Evolutionary conservation across 2,888 invertebrate species (phyloP).

Genomic region (Caprella mutica): DNA sequence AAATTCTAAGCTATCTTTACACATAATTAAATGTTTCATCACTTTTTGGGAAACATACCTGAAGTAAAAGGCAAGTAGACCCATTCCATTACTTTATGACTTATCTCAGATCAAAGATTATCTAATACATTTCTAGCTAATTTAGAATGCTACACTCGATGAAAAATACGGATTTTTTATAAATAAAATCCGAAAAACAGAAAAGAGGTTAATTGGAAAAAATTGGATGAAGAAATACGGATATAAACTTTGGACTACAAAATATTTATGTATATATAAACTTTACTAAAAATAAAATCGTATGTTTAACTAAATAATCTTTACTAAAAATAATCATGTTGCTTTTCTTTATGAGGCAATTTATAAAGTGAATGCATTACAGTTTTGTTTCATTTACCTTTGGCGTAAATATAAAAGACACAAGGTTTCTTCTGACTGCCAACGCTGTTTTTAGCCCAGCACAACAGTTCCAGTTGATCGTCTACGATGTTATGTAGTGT

Average conservation of each 20-base stretch:
- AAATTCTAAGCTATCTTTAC: no score
- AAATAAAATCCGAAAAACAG: no score
- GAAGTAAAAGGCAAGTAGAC: no score
- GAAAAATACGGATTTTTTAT: no score
- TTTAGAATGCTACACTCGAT: no score
- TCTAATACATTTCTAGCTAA: no score
- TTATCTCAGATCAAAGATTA: no score
- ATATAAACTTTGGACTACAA: constrained; percentile 12
- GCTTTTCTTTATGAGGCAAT: not conserved
- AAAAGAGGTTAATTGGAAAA: constrained; percentile 3
- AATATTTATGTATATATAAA: constrained; percentile 13
- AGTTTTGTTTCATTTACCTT: constrained; percentile 1
- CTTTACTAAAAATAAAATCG: no score
- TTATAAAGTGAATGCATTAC: not conserved
- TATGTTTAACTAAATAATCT: no score
- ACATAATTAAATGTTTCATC: no score
- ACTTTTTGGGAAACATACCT: no score
- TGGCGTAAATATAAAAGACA: constrained; percentile 8
- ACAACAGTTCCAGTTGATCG: constrained; percentile 11
- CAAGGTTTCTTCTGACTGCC: constrained; percentile 12
- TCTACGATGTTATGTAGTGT: not conserved
- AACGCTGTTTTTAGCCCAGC: constrained; percentile 14
- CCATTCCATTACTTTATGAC: no score
- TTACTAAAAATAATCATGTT: not conserved
- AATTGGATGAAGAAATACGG: not conserved